Percentiles rank a stretch among this genome's conserved stretches.
phyloP scores from a whole-genome alignment of 1,140 invertebrate species.

The Lerema accius region DNA sequence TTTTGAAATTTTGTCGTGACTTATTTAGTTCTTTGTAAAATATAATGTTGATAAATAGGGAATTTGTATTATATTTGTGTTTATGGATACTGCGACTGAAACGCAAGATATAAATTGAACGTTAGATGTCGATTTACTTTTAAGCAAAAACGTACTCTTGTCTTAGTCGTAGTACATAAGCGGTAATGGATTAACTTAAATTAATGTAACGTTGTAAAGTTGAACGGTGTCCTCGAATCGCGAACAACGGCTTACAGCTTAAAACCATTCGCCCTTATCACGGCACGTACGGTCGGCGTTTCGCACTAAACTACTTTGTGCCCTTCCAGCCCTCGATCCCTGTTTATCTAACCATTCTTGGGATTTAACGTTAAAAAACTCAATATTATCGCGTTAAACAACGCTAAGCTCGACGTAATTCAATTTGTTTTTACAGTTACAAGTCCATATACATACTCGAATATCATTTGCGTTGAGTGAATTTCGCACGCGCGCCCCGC shows the following conservation, averaged over 20 bases:
- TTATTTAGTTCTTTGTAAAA: no score
- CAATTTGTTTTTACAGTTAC: constrained; percentile 27
- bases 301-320: background rate
- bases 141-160: no score
- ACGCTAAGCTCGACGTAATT: constrained; percentile 6
- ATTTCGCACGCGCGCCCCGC: constrained; percentile 12
- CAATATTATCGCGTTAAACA: background rate
- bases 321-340: background rate
- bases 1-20: no score
- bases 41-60: no score
- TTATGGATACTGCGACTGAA: no score
- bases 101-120: no score
- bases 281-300: constrained; percentile 9
- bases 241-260: constrained; percentile 6
- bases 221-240: background rate
- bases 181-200: no score
- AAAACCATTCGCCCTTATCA: background rate
- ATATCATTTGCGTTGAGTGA: constrained; percentile 19
- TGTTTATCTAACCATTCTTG: background rate
- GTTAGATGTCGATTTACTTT: no score
- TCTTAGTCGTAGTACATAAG: no score
- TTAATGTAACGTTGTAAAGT: no score
- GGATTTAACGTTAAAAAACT: constrained; percentile 5
- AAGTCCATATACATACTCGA: constrained; percentile 11
- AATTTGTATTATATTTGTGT: no score